A percentile compares a stretch with the other conserved stretches of the same genome.
These are phyloP conservation scores for Amphibalanus amphitrite DNA, from an alignment of 1,140 invertebrate species.

Conservation along the genomic window DNA sequence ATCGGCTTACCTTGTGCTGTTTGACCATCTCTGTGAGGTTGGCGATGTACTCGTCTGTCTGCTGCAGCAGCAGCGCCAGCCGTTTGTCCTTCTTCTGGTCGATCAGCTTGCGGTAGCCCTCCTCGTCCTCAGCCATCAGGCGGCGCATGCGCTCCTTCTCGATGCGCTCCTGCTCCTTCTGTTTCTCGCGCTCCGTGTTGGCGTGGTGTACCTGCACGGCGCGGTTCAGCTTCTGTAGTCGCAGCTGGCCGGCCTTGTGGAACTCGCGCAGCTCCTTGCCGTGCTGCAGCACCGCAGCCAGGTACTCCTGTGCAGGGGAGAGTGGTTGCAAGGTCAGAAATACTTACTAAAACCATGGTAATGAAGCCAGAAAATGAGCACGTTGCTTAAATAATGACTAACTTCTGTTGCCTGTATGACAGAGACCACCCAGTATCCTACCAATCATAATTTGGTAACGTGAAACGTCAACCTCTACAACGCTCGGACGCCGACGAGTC, in stretches of 20 bases:
- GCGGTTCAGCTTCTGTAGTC: conserved; percentile 78
- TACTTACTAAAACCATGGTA: too few relatives aligned
- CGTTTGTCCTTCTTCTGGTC: conserved; percentile 99
- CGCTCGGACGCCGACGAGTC: too few relatives aligned
- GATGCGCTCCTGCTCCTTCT: conserved; percentile 96
- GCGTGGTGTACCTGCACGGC: conserved; percentile 90
- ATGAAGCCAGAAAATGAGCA: too few relatives aligned
- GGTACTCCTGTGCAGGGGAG: conserved; percentile 45
- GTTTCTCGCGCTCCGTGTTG: conserved; percentile 94
- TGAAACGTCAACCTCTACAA: too few relatives aligned
- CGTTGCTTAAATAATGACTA: too few relatives aligned
- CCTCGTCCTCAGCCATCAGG: conserved; percentile 92
- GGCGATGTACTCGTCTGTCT: conserved; percentile 96
- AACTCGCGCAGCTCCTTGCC: conserved; percentile 96
- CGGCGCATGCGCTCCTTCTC: conserved; percentile 97
- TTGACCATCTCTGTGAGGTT: conserved; percentile 94
- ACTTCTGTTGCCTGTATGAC: too few relatives aligned
- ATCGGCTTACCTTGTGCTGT: conserved; percentile 55
- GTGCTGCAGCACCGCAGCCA: conserved; percentile 86
- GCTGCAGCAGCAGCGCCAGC: conserved; percentile 85
- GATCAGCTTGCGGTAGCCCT: conserved; percentile 88
- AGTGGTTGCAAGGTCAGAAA: too few relatives aligned
- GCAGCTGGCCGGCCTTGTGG: conserved; percentile 77
- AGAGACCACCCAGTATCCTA: too few relatives aligned
- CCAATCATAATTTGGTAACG: too few relatives aligned